Conservation (phyloP, 2,113 vertebrate genomes). For the Cyrtonyx montezumae region DNA sequence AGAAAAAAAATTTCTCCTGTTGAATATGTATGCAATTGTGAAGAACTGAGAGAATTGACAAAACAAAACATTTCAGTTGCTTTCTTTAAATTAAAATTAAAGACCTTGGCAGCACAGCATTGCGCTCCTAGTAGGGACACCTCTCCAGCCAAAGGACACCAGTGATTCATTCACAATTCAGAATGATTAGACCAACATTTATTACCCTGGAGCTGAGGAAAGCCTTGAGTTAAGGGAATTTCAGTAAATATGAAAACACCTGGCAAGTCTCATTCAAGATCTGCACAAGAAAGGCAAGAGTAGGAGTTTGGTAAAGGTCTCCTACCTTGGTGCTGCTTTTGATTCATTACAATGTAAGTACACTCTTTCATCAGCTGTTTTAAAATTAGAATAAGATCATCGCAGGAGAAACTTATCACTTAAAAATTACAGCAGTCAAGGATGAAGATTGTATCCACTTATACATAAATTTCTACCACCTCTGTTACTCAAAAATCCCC, state of each 20-base stretch:
- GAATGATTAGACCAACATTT: constrained; percentile 35
- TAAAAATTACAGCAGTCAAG: neutral
- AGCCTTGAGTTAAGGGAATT: constrained; percentile 21
- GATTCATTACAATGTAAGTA: constrained; percentile 8
- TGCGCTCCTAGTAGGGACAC: neutral
- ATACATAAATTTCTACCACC: neutral
- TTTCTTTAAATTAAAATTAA: constrained; percentile 4
- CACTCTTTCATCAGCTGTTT: neutral
- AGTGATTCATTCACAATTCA: constrained; percentile 52
- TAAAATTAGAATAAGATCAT: neutral
- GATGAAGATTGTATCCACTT: neutral
- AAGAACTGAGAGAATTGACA: neutral
- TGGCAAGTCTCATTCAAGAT: constrained; percentile 12
- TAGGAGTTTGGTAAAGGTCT: constrained; percentile 27
- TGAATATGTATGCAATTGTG: too few species aligned
- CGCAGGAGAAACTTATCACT: neutral
- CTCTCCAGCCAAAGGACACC: constrained; percentile 3
- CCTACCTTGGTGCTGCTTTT: neutral
- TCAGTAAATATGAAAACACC: constrained; percentile 31
- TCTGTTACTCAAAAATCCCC: neutral
- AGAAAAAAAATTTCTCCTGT: too few species aligned
- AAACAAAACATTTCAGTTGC: neutral
- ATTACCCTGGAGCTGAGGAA: neutral
- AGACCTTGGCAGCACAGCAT: neutral
- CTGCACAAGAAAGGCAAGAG: neutral